Base-by-base conservation (phyloP, 2,888 invertebrate species). In the Macrosoma leucophasiata region DNA sequence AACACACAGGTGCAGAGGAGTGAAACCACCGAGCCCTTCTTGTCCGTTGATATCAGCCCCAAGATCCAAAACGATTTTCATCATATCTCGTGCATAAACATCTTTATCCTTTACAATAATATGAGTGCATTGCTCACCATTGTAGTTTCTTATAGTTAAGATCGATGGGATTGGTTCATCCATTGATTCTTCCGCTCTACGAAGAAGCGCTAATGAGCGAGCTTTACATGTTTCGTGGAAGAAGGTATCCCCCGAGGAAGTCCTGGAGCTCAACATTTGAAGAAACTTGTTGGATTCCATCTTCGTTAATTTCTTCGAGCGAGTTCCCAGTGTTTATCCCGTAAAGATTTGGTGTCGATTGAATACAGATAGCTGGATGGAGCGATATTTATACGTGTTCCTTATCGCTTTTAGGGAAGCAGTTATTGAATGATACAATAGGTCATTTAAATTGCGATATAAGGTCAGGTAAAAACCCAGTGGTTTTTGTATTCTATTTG, bases 251-350 rank as follows among this genome's bases (percentile, higher is more conserved):
- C 13, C 13, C 12, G 13, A 13, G 9, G 13, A 20, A 19, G 20
- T n/a, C 20, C 13, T 20, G 21, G 20, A 20, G 18, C 29, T 29
- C 29, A 29, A 12, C 29, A 29, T 29, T 19, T 11, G 2, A 29
- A 29, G 17, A 20, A 20, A 29, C 29, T 29, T 29, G 20, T 29
- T 9, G 20, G 14, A 12, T 29, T 19, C 13, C 12, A 29, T 29
- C 13, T 21, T 20, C 21, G 21, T 20, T 29, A 29, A 21, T 29
- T 20, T 29, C 21, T 29, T 29, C 29, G 21, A 21, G 20, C 21
- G 29, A 11, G 29, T 21, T 21, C 29, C 21, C 21, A 29, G 29
- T 29, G 21, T 21, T 21, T 3, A 20, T 9, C 20, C 9, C 20
- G 20, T 20, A n/a, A 9, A 20, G 9, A 20, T 20, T 9, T 20